A percentile compares a stretch with the other conserved stretches of the same genome.
Conservation (phyloP, 2,113 vertebrate genomes). For the Cryptomyrus ogoouensis region DNA sequence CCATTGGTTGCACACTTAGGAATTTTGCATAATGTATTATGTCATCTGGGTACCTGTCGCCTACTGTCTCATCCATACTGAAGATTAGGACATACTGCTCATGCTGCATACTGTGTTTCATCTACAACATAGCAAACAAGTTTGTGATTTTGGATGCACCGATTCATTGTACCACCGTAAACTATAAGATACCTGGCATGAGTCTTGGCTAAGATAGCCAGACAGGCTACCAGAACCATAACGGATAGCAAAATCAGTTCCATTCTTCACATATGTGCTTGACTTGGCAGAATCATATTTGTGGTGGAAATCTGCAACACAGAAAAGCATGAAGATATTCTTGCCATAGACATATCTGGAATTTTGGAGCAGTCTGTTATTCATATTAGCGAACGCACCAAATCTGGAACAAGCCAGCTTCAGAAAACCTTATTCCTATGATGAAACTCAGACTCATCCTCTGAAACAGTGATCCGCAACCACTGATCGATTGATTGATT, state of each 20-base stretch:
- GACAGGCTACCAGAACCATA: slow-evolving; percentile 89
- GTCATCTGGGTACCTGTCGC: background rate
- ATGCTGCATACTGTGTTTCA: background rate
- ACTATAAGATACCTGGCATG: slow-evolving; percentile 47
- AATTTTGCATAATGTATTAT: background rate
- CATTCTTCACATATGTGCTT: slow-evolving; percentile 80
- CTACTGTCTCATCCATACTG: background rate
- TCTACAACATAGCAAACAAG: background rate
- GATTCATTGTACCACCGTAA: background rate
- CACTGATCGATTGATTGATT: background rate
- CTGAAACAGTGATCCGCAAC: background rate
- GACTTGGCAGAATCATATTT: slow-evolving; percentile 83
- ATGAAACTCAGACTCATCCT: background rate
- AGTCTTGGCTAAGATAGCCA: slow-evolving; percentile 84
- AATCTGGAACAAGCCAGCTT: background rate
- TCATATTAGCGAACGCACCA: background rate
- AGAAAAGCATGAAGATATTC: background rate
- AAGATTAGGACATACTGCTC: background rate
- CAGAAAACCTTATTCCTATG: background rate
- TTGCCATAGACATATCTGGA: background rate
- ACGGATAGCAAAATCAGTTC: slow-evolving; percentile 77
- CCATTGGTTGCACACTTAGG: background rate
- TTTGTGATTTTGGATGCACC: background rate
- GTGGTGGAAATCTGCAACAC: slow-evolving; percentile 72
- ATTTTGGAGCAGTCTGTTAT: background rate